A percentile compares a stretch with the other conserved stretches of the same genome.
phyloP scores from a whole-genome alignment of 2,888 invertebrate species.

The Punctoribates punctum region DNA sequence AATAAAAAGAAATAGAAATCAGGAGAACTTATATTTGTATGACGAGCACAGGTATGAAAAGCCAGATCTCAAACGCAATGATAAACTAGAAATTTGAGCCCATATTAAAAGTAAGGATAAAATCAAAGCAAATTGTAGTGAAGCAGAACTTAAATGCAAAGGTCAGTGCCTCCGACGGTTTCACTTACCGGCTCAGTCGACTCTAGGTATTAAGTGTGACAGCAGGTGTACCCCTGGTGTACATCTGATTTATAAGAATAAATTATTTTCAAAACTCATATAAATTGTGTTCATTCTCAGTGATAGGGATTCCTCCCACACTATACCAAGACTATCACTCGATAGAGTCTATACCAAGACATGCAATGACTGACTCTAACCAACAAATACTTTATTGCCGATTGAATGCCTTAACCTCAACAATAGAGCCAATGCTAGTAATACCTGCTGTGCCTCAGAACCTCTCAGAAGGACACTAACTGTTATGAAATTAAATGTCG shows the following conservation, averaged over 20 bases:
- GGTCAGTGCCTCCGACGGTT: slow-evolving; percentile 31
- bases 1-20: background rate
- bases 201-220: background rate
- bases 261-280: slow-evolving; percentile 32
- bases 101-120: too few relatives aligned
- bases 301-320: slow-evolving; percentile 28
- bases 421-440: background rate
- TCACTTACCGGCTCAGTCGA: background rate
- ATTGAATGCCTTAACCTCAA: slow-evolving; percentile 29
- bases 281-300: slow-evolving; percentile 12
- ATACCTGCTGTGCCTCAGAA: slow-evolving; percentile 1
- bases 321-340: slow-evolving; percentile 9
- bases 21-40: background rate
- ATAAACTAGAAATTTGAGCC: background rate
- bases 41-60: slow-evolving; percentile 15
- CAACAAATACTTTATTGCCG: slow-evolving; percentile 10
- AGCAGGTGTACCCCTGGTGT: slow-evolving; percentile 24
- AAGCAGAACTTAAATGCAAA: background rate
- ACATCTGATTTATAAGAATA: slow-evolving; percentile 29
- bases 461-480: background rate
- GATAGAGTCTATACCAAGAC: background rate
- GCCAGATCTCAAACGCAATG: background rate
- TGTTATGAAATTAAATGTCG: slow-evolving; percentile 14
- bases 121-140: background rate
- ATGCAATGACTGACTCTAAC: slow-evolving; percentile 14